A percentile compares a stretch with the other conserved stretches of the same genome.
Evolutionary conservation across 2,888 invertebrate species (phyloP).

Genomic region (Agrochola lychnidis): DNA sequence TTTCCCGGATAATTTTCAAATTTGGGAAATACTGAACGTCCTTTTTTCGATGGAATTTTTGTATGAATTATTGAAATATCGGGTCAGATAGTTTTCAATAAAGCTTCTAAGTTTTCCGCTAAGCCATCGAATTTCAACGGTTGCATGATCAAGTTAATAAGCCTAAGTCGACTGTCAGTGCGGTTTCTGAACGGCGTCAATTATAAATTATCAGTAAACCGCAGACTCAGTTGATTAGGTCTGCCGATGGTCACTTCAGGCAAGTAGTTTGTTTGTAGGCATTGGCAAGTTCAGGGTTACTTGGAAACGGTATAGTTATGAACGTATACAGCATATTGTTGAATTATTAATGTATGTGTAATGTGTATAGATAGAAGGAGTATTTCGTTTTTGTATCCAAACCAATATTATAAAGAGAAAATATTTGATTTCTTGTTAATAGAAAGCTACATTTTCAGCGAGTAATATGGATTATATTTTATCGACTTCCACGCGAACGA

Average conservation of each 20-base stretch:
- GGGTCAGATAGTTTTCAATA: no score
- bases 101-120: not conserved
- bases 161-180: conserved; percentile 4
- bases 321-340: not conserved
- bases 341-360: not conserved
- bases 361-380: not conserved
- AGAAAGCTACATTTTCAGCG: no score
- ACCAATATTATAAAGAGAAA: no score
- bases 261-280: not conserved
- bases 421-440: no score
- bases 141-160: conserved; percentile 8
- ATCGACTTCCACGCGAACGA: no score
- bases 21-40: no score
- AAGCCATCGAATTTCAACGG: not conserved
- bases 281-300: conserved; percentile 1
- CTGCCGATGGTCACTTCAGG: conserved; percentile 17
- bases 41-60: no score
- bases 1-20: no score
- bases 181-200: conserved; percentile 21
- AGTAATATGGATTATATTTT: no score
- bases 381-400: no score
- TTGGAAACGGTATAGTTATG: not conserved
- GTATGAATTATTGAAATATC: no score
- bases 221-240: conserved; percentile 25
- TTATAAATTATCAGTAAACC: conserved; percentile 49